phyloP scores from a whole-genome alignment of 2,113 vertebrate genomes.

The Elgaria multicarinata region DNA sequence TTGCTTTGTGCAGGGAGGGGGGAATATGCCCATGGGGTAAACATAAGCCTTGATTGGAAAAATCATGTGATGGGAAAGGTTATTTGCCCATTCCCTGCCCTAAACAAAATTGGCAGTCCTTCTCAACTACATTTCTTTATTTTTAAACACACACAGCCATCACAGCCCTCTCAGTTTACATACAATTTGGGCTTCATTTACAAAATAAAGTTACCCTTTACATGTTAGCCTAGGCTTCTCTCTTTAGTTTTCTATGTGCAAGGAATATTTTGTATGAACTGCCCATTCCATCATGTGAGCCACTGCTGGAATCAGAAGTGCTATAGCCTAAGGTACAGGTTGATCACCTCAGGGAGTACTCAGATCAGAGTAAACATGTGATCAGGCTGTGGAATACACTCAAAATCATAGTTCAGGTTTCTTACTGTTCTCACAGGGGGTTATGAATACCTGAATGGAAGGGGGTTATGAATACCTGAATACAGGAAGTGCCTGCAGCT shows the following conservation, averaged over 20 bases:
- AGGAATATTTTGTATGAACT: neutral
- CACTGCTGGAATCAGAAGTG: neutral
- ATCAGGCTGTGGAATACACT: neutral
- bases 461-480: neutral
- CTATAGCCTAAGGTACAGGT: neutral
- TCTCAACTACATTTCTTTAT: neutral
- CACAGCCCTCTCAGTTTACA: neutral
- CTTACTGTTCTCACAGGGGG: neutral
- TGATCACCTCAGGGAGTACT: neutral
- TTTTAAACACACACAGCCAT: neutral
- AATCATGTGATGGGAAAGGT: neutral
- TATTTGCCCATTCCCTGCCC: neutral
- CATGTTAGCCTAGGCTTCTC: neutral
- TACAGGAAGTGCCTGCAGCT: neutral
- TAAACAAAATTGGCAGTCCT: neutral
- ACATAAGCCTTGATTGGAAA: neutral
- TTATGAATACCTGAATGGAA: neutral
- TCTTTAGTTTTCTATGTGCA: neutral
- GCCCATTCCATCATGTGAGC: neutral
- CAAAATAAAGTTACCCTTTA: neutral
- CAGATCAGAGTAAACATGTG: neutral
- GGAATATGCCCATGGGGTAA: neutral
- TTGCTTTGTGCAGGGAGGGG: too few species aligned
- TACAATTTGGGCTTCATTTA: neutral
- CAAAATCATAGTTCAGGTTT: neutral